Evolutionary conservation across 2,797 vertebrate species (phyloP).

Genomic region (Etheostoma perlongum): DNA sequence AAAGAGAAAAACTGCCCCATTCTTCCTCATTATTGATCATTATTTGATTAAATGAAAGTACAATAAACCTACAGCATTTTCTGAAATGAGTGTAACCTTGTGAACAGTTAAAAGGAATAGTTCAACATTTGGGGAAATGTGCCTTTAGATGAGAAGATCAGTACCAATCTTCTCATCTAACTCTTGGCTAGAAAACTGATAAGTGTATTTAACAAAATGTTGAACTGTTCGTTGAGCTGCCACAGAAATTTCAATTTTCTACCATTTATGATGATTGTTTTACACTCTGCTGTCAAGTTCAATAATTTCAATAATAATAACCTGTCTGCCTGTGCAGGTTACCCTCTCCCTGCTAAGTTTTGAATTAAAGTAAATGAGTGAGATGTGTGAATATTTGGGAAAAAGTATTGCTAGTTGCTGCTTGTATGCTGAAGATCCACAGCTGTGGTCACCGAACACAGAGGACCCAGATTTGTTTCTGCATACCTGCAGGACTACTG

Average conservation of each 20-base stretch:
- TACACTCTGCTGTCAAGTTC: too few species aligned
- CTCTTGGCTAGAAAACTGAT: too few species aligned
- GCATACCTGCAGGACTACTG: constrained; percentile 35
- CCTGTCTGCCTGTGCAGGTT: neutral
- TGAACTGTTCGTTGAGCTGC: neutral
- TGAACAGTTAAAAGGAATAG: too few species aligned
- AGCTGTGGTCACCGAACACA: constrained; percentile 33
- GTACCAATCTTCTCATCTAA: too few species aligned
- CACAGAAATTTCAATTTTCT: neutral
- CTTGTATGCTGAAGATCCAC: constrained; percentile 8
- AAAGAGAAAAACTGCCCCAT: neutral
- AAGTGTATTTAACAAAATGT: too few species aligned
- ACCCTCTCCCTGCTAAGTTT: neutral
- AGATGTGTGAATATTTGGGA: neutral
- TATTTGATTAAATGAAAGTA: neutral
- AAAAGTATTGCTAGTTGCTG: neutral
- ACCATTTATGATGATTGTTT: neutral
- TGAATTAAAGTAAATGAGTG: neutral
- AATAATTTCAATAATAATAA: too few species aligned
- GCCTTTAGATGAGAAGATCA: neutral
- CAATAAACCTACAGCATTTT: neutral
- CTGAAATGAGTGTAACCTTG: too few species aligned
- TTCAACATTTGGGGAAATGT: too few species aligned
- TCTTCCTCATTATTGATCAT: constrained; percentile 3
- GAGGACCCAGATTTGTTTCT: constrained; percentile 24